Conservation (phyloP, 2,113 vertebrate species). For the Ploceus nigricollis region DNA sequence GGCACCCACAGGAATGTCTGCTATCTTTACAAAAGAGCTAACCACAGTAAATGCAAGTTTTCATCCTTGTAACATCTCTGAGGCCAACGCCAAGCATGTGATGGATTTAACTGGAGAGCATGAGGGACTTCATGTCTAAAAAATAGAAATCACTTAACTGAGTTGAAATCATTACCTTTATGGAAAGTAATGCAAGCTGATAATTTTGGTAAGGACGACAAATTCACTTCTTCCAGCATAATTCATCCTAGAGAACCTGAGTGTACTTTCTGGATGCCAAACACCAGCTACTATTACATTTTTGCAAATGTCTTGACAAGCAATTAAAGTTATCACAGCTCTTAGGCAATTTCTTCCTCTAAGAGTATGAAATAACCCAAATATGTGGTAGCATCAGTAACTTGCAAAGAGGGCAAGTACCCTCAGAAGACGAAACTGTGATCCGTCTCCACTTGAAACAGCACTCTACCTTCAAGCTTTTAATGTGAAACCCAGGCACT, state of each 20-base stretch:
- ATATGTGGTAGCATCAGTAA: not conserved
- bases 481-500: not conserved
- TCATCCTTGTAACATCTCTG: not conserved
- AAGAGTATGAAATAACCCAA: not conserved
- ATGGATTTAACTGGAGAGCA: not conserved
- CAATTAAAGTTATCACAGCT: conserved; percentile 17
- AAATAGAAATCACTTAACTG: not conserved
- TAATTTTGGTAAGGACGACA: conserved; percentile 17
- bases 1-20: not conserved
- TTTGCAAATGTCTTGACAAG: conserved; percentile 16
- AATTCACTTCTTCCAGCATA: conserved; percentile 5
- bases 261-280: not conserved
- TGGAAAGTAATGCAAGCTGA: not conserved
- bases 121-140: not conserved
- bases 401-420: not conserved
- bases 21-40: not conserved
- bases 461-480: not conserved
- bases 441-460: not conserved
- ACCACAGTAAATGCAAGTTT: not conserved
- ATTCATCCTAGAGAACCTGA: not conserved
- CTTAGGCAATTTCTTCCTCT: not conserved
- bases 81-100: not conserved
- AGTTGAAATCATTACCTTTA: not conserved
- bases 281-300: not conserved
- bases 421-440: not conserved